phyloP scores from a whole-genome alignment of 2,113 vertebrate species.

The Xyrauchen texanus region DNA sequence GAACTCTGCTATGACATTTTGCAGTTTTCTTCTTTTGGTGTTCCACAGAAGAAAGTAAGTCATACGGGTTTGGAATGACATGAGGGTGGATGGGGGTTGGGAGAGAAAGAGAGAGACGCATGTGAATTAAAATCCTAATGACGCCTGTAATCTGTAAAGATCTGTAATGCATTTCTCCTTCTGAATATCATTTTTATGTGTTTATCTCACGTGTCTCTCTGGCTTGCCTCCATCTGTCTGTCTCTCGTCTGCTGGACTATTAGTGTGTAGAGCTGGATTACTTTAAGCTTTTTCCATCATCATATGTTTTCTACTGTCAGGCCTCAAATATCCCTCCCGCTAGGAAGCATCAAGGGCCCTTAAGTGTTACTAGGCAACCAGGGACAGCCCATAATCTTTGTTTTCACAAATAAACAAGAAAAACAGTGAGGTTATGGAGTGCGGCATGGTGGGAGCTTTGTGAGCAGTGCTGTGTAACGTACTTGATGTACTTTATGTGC shows the following conservation, averaged over 20 bases:
- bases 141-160: neutral
- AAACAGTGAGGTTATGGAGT: neutral
- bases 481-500: too few relatives aligned
- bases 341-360: constrained; percentile 17
- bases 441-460: too few relatives aligned
- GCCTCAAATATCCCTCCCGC: constrained; percentile 1
- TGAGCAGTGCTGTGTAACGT: too few relatives aligned
- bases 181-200: neutral
- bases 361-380: constrained; percentile 32
- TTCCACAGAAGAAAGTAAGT: too few relatives aligned
- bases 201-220: neutral
- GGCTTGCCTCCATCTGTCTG: constrained; percentile 31
- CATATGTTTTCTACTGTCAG: constrained; percentile 39
- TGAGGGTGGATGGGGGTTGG: too few relatives aligned
- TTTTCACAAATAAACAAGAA: constrained; percentile 20
- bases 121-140: neutral
- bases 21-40: too few relatives aligned
- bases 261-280: constrained; percentile 44
- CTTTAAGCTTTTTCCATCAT: constrained; percentile 39
- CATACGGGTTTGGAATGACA: too few relatives aligned
- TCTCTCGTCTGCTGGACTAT: constrained; percentile 25
- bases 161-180: neutral
- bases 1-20: too few relatives aligned
- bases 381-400: constrained; percentile 35
- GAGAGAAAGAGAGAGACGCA: neutral